These are phyloP conservation scores for Reinhardtius hippoglossoides DNA, from an alignment of 2,113 vertebrate genomes.

Conservation along the genomic window DNA sequence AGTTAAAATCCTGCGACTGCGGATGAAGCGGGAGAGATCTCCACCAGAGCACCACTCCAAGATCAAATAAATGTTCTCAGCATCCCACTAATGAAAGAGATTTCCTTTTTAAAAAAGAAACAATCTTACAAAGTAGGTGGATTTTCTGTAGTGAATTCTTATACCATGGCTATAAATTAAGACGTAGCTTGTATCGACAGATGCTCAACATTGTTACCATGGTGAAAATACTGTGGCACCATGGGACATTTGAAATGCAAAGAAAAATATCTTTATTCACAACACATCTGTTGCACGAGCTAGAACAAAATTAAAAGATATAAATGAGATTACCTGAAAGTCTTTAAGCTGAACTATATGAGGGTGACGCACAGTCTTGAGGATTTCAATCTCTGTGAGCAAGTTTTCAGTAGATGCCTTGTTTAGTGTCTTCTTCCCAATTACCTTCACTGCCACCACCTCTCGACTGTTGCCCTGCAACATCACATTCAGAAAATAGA, in stretches of 20 bases:
- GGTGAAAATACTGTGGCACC: background rate
- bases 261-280: background rate
- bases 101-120: background rate
- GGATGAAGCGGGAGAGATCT: conserved; percentile 94
- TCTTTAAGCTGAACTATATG: conserved; percentile 97
- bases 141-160: background rate
- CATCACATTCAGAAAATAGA: background rate
- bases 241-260: background rate
- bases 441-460: conserved; percentile 95
- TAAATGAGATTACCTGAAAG: conserved; percentile 88
- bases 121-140: too few relatives aligned
- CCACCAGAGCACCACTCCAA: conserved; percentile 97
- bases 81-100: conserved; percentile 88
- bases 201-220: background rate
- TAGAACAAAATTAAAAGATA: background rate
- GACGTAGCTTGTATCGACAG: background rate
- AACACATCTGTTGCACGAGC: background rate
- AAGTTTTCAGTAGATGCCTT: conserved; percentile 93
- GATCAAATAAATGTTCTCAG: conserved; percentile 95
- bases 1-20: conserved; percentile 87
- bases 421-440: conserved; percentile 94
- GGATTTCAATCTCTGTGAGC: conserved; percentile 95
- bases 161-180: background rate
- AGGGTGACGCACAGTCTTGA: conserved; percentile 91
- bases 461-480: conserved; percentile 89